A percentile compares a stretch with the other conserved stretches of the same genome.
Conservation (phyloP, 2,113 vertebrate species). For the Labrus mixtus region DNA sequence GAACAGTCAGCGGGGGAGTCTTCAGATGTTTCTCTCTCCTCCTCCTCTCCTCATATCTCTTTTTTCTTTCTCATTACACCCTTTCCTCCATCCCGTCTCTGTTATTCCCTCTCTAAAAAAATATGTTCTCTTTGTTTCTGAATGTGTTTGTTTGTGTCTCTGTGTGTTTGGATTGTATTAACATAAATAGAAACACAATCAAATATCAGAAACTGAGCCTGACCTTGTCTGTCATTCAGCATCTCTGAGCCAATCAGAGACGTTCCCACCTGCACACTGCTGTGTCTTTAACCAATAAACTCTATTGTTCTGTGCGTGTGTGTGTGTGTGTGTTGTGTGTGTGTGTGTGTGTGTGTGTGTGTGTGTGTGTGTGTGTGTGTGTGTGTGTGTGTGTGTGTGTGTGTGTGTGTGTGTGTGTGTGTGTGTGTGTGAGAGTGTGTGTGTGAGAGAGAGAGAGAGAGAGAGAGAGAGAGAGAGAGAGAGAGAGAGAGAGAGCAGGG, state of each 20-base stretch:
- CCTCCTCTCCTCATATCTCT: conserved; percentile 45
- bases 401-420: conserved; percentile 8
- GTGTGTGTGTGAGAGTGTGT: not conserved
- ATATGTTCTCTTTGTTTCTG: no score
- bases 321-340: conserved; percentile 12
- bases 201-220: not conserved
- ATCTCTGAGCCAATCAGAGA: conserved; percentile 31
- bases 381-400: conserved; percentile 4
- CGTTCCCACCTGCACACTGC: conserved; percentile 10
- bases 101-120: not conserved
- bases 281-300: conserved; percentile 14
- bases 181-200: not conserved
- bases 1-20: conserved; percentile 22
- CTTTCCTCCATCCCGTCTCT: not conserved
- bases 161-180: not conserved
- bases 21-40: conserved; percentile 2
- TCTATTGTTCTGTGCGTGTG: not conserved
- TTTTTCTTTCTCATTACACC: conserved; percentile 83
- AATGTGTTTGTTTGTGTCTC: not conserved
- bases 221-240: conserved; percentile 54
- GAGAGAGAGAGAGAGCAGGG: not conserved
- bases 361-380: not conserved
- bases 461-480: no score
- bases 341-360: conserved; percentile 4
- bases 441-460: no score